Evolutionary conservation across 1,140 invertebrate species (phyloP).

Genomic region (Drosophila ogumai): DNA sequence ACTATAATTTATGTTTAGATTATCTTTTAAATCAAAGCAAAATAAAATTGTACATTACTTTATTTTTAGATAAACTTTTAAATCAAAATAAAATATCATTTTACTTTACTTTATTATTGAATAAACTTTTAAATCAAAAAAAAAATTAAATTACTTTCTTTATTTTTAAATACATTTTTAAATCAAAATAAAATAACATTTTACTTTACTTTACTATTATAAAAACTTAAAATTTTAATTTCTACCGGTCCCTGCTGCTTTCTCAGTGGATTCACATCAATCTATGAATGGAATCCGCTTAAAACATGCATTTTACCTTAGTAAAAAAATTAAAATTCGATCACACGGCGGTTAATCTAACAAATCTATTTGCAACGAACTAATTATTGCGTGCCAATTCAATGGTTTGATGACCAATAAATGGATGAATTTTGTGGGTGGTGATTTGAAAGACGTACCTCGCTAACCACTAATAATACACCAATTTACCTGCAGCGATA

Average conservation of each 20-base stretch:
- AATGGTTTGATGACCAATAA: slow-evolving; percentile 35
- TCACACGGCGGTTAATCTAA: slow-evolving; percentile 52
- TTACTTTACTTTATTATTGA: no score
- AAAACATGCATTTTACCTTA: slow-evolving; percentile 44
- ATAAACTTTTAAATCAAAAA: no score
- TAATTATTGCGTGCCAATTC: slow-evolving; percentile 71
- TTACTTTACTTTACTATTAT: not conserved
- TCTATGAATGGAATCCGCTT: not conserved
- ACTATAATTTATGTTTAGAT: no score
- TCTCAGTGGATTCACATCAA: not conserved
- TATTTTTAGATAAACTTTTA: no score
- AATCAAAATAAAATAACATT: no score
- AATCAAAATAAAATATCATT: no score
- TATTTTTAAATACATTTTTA: no score
- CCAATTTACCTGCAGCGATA: slow-evolving; percentile 84
- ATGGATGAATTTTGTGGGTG: slow-evolving; percentile 49
- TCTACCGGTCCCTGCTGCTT: slow-evolving; percentile 1
- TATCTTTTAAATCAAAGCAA: no score
- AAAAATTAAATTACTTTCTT: no score
- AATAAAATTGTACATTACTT: no score
- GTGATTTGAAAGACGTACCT: slow-evolving; percentile 80
- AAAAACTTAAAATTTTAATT: not conserved
- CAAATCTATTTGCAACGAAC: slow-evolving; percentile 68
- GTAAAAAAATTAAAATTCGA: slow-evolving; percentile 23
- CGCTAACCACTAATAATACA: slow-evolving; percentile 81